Conservation (phyloP, 2,797 vertebrate genomes). For the Anas bernieri region DNA sequence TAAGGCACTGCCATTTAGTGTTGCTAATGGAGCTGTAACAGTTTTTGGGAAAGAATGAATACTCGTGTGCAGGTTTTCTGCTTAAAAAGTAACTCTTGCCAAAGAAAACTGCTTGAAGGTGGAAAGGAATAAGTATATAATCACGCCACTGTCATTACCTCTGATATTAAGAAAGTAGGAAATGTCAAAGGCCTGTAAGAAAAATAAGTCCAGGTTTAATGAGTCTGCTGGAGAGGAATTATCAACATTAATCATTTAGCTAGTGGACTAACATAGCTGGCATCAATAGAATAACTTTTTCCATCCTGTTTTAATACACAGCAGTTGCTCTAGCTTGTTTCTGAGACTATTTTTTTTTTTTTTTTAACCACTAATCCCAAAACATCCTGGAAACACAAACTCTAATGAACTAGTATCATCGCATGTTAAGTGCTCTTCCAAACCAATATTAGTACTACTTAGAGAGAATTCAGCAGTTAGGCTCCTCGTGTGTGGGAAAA, state of each 20-base stretch:
- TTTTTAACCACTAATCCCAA: slow-evolving; percentile 25
- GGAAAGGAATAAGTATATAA: slow-evolving; percentile 81
- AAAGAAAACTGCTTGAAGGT: slow-evolving; percentile 80
- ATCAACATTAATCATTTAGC: slow-evolving; percentile 81
- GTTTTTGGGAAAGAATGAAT: slow-evolving; percentile 76
- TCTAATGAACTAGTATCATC: not conserved
- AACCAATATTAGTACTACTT: not conserved
- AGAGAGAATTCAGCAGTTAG: not conserved
- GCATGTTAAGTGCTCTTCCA: not conserved
- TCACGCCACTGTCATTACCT: slow-evolving; percentile 80
- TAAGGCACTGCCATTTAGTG: slow-evolving; percentile 69
- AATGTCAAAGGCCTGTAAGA: slow-evolving; percentile 75
- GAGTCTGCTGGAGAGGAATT: slow-evolving; percentile 77
- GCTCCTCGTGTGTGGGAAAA: not conserved
- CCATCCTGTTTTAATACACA: slow-evolving; percentile 55
- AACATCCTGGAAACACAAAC: slow-evolving; percentile 47
- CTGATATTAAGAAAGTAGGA: slow-evolving; percentile 80
- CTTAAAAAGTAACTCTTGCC: slow-evolving; percentile 68
- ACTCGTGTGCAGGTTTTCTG: slow-evolving; percentile 72
- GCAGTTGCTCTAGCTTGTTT: slow-evolving; percentile 48
- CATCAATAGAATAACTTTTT: slow-evolving; percentile 75
- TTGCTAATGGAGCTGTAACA: slow-evolving; percentile 75
- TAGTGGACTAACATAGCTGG: slow-evolving; percentile 66
- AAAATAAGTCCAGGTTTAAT: slow-evolving; percentile 76
- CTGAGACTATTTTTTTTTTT: not conserved